Percentiles rank a stretch among this genome's conserved stretches.
These are phyloP conservation scores for Tiliacea aurago DNA, from an alignment of 2,888 invertebrate species.

Conservation along the genomic window DNA sequence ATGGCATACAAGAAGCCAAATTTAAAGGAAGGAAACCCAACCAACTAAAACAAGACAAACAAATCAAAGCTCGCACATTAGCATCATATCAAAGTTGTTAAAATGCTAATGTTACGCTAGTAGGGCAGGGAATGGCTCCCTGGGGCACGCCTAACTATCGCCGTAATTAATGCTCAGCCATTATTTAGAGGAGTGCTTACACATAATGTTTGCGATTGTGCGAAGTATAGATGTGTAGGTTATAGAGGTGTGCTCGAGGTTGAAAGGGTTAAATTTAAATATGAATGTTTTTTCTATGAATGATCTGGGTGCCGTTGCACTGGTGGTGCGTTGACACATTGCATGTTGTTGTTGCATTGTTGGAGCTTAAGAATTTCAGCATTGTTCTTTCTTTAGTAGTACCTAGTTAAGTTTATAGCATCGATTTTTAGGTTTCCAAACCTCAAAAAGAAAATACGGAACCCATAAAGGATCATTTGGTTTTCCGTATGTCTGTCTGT, in stretches of 20 bases:
- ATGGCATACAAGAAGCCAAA: slow-evolving; percentile 42
- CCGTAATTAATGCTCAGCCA: slow-evolving; percentile 69
- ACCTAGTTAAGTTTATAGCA: background rate
- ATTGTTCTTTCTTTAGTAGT: background rate
- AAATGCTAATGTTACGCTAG: slow-evolving; percentile 64
- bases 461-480: too few relatives aligned
- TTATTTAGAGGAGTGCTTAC: slow-evolving; percentile 70
- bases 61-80: slow-evolving; percentile 63
- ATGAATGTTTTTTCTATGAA: background rate
- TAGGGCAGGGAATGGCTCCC: slow-evolving; percentile 66
- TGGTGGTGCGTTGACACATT: background rate
- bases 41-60: slow-evolving; percentile 62
- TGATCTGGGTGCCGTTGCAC: background rate
- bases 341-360: background rate
- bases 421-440: background rate
- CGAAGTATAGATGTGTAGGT: slow-evolving; percentile 22
- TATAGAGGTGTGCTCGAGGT: slow-evolving; percentile 14
- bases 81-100: slow-evolving; percentile 65
- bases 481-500: too few relatives aligned
- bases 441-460: too few relatives aligned
- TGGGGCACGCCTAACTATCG: slow-evolving; percentile 62
- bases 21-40: slow-evolving; percentile 58
- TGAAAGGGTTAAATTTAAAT: slow-evolving; percentile 7
- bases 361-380: background rate
- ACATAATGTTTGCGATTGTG: slow-evolving; percentile 59